Percentiles rank a stretch among this genome's conserved stretches.
Evolutionary conservation across 2,113 vertebrate genomes (phyloP).

Genomic region (Falco punctatus): DNA sequence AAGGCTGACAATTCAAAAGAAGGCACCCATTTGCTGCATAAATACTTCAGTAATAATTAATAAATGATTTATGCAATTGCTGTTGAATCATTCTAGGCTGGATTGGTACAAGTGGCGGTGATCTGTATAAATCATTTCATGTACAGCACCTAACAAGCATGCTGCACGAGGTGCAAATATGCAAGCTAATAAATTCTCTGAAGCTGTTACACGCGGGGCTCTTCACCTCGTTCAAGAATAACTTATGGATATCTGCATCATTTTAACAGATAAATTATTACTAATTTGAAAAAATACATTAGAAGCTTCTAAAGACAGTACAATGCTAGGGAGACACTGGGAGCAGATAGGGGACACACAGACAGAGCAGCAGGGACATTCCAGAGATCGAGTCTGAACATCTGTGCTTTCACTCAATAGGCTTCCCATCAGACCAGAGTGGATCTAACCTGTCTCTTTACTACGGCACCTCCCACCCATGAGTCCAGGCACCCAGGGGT

Average conservation of each 20-base stretch:
- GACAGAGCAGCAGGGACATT: neutral
- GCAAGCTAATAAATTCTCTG: neutral
- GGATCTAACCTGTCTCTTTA: neutral
- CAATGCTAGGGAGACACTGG: neutral
- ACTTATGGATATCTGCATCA: neutral
- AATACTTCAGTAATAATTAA: conserved; percentile 22
- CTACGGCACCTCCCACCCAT: neutral
- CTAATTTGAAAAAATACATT: neutral
- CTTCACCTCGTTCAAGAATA: neutral
- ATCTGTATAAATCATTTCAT: neutral
- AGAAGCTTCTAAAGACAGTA: neutral
- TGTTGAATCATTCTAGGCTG: conserved; percentile 24
- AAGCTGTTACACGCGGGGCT: fast-evolving
- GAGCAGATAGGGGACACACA: neutral
- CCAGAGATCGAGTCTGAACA: neutral
- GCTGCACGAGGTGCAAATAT: neutral
- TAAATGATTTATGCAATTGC: neutral
- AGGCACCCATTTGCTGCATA: neutral
- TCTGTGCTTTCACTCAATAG: neutral
- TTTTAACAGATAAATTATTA: conserved; percentile 1
- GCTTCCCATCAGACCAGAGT: neutral
- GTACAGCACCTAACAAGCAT: neutral
- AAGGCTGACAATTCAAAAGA: neutral
- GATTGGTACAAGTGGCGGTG: neutral
- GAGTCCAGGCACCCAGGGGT: neutral